Evolutionary conservation across 53 echinoderm and acorn worm species (phyloP), one percentile per base, ranked within the genome.

Genomic region (Temnopleurus reevesii): DNA sequence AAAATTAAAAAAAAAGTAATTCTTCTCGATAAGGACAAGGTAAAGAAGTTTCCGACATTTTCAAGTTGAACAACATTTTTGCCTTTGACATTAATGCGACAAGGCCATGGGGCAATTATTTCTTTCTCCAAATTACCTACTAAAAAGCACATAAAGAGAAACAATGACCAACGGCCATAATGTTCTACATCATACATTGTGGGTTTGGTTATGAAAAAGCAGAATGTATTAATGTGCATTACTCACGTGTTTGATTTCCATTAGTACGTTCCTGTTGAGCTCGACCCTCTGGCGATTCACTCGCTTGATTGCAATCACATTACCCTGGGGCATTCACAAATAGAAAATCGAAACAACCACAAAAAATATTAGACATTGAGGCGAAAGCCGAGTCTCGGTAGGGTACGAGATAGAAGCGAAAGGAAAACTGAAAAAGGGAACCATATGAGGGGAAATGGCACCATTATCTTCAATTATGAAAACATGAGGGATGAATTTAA

Each of bases 161-260:
- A n/a, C n/a, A n/a, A n/a, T n/a, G n/a, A n/a, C n/a, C n/a, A n/a
- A n/a, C n/a, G n/a, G n/a, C n/a, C n/a, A n/a, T n/a, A n/a, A n/a
- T n/a, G n/a, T n/a, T n/a, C n/a, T n/a, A n/a, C n/a, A n/a, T n/a
- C n/a, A n/a, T n/a, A n/a, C n/a, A n/a, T n/a, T n/a, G n/a, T n/a
- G 8, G 56, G 4, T 19, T 71, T 19, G n/a, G 41, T 38, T 19
- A 58, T 55, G 0, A 19, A 65, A n/a, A 71, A 41, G n/a, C n/a
- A 38, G 23, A 63, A 33, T 31, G 30, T 63, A 31, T 63, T 63
- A 38, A 38, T 36, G 36, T 71, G 41, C n/a, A 41, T 41, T 56
- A 96, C 92, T 91, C 88, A 96, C 96, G 77, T 96, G 93, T 89
- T 98, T 96, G 85, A 98, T 90, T 90, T 98, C 98, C 89, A 96